These are phyloP conservation scores for Notarius lentiginosus DNA, from an alignment of 2,113 vertebrate genomes.

Conservation along the genomic window DNA sequence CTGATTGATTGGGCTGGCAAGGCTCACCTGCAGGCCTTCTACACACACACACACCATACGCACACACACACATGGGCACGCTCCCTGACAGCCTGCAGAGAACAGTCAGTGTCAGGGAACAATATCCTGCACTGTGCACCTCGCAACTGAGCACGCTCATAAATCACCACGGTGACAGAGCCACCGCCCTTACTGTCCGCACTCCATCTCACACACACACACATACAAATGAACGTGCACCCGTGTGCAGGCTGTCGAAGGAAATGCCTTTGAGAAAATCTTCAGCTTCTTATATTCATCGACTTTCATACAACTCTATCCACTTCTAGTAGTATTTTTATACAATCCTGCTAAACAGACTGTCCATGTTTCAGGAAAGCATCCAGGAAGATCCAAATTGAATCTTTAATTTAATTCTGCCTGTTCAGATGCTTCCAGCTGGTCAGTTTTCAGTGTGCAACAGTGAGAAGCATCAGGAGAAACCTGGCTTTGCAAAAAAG, in stretches of 20 bases:
- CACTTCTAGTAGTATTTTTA: conserved; percentile 1
- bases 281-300: background rate
- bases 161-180: conserved; percentile 78
- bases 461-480: background rate
- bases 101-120: conserved; percentile 73
- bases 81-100: conserved; percentile 66
- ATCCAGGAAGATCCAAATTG: background rate
- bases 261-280: conserved; percentile 32
- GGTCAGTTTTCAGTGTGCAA: conserved; percentile 1
- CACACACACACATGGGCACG: conserved; percentile 44
- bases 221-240: conserved; percentile 18
- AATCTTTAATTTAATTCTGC: background rate
- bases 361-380: background rate
- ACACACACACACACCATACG: conserved; percentile 57
- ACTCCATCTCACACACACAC: conserved; percentile 56
- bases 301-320: background rate
- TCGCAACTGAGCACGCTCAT: conserved; percentile 74
- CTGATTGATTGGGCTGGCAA: conserved; percentile 73
- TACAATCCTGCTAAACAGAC: conserved; percentile 3
- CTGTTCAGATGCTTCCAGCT: background rate
- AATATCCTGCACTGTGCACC: conserved; percentile 80
- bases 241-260: conserved; percentile 25
- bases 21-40: conserved; percentile 70
- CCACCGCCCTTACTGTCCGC: conserved; percentile 74
- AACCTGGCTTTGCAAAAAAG: background rate